Evolutionary conservation across 2,888 invertebrate genomes (phyloP).

Genomic region (Fragum fragum): DNA sequence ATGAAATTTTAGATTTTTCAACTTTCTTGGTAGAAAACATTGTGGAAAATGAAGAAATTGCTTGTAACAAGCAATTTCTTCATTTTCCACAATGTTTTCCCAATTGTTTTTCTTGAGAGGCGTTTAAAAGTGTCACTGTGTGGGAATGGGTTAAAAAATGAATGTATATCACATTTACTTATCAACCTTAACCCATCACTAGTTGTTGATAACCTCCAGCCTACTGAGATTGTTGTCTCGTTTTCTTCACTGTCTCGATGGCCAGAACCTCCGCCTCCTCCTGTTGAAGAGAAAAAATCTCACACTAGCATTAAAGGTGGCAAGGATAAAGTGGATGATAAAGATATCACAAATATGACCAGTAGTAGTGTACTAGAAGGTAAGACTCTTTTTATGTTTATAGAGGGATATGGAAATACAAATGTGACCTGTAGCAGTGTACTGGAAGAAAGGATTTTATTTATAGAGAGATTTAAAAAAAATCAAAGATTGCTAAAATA

Average conservation of each 20-base stretch:
- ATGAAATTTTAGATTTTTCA: no score
- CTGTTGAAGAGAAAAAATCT: constrained; percentile 80
- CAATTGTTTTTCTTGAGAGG: no score
- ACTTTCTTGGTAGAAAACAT: no score
- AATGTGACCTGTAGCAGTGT: constrained; percentile 80
- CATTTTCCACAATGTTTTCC: no score
- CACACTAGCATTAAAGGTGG: constrained; percentile 75
- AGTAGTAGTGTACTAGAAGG: constrained; percentile 80
- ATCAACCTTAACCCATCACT: constrained; percentile 66
- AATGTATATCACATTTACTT: no score
- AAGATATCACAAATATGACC: constrained; percentile 80
- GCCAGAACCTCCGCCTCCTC: constrained; percentile 81
- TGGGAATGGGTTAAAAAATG: no score
- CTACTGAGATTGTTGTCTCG: constrained; percentile 86
- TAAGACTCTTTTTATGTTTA: constrained; percentile 38
- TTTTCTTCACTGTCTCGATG: constrained; percentile 85
- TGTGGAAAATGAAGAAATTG: no score
- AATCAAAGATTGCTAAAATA: no score
- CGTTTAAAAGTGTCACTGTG: no score
- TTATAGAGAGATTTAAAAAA: no score
- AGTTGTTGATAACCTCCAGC: constrained; percentile 86
- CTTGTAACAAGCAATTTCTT: no score
- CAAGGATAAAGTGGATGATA: constrained; percentile 80
- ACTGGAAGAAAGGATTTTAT: constrained; percentile 72
- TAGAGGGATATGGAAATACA: no score